These are phyloP conservation scores for Cheilosia scutellata DNA, from an alignment of 2,888 invertebrate species.

Conservation along the genomic window DNA sequence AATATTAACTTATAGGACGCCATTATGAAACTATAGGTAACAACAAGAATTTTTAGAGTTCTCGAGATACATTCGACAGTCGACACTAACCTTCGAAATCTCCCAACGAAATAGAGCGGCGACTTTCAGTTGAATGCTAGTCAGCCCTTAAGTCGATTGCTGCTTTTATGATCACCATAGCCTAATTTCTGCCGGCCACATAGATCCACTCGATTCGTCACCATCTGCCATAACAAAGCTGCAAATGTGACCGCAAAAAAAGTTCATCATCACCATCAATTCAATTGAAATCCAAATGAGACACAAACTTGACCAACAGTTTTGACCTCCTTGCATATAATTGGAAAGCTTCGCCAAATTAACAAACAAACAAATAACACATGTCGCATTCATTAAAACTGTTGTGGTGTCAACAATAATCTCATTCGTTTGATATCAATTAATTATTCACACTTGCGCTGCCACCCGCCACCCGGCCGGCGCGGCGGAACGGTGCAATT, in stretches of 20 bases:
- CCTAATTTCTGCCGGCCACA: too few species aligned
- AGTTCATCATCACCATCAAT: conserved; percentile 11
- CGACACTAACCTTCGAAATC: too few species aligned
- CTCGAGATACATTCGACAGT: too few species aligned
- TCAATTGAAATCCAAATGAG: conserved; percentile 40
- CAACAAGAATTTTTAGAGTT: too few species aligned
- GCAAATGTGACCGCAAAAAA: conserved; percentile 18
- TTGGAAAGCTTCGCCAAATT: conserved; percentile 28
- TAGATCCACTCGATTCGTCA: conserved; percentile 24
- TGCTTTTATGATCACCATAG: too few species aligned
- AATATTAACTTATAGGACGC: too few species aligned
- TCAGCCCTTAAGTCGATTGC: too few species aligned
- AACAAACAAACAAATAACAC: conserved; percentile 47
- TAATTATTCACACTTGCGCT: conserved; percentile 56
- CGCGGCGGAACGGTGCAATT: conserved; percentile 13
- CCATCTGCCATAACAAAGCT: conserved; percentile 1
- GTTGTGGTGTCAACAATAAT: conserved; percentile 65
- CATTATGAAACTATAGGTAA: too few species aligned
- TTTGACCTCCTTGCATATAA: conserved; percentile 56
- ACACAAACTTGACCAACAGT: conserved; percentile 39
- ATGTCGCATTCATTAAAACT: conserved; percentile 57
- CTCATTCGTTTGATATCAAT: conserved; percentile 57
- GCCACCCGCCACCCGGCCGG: conserved; percentile 1
- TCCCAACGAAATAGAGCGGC: too few species aligned
- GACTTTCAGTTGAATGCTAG: too few species aligned